Evolutionary conservation across 2,797 vertebrate genomes (phyloP).

Genomic region (Saguinus oedipus): DNA sequence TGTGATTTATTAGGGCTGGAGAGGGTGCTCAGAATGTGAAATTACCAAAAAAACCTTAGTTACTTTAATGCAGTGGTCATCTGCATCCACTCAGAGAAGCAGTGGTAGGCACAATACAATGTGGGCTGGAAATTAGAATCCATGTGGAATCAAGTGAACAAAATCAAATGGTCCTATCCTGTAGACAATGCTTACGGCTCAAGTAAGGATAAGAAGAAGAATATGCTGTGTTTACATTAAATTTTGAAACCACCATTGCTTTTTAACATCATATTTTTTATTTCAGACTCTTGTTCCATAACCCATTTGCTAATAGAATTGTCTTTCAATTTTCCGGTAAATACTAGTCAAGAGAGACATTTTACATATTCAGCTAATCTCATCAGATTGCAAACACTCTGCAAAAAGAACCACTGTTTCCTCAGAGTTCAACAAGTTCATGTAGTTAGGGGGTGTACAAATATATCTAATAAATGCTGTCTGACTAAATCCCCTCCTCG

Average conservation of each 20-base stretch:
- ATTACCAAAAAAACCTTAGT: neutral
- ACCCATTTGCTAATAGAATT: neutral
- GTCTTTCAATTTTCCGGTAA: conserved; percentile 15
- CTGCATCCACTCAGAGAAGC: neutral
- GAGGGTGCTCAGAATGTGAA: neutral
- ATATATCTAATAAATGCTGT: neutral
- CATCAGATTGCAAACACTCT: neutral
- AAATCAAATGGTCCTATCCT: neutral
- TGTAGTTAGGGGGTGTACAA: neutral
- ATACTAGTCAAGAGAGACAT: neutral
- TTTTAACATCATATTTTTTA: conserved; percentile 29
- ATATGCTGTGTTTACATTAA: neutral
- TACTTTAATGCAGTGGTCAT: neutral
- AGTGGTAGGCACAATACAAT: neutral
- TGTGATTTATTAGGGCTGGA: neutral
- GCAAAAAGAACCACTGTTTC: conserved; percentile 9
- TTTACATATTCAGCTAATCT: neutral
- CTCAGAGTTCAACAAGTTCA: neutral
- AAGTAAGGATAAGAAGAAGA: neutral
- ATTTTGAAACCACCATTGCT: neutral
- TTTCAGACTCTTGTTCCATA: neutral
- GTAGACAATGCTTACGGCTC: neutral
- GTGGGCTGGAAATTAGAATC: neutral
- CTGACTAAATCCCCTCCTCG: neutral
- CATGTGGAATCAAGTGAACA: neutral